phyloP scores from a whole-genome alignment of 1,140 invertebrate genomes.

The Drosophila prosaltans region DNA sequence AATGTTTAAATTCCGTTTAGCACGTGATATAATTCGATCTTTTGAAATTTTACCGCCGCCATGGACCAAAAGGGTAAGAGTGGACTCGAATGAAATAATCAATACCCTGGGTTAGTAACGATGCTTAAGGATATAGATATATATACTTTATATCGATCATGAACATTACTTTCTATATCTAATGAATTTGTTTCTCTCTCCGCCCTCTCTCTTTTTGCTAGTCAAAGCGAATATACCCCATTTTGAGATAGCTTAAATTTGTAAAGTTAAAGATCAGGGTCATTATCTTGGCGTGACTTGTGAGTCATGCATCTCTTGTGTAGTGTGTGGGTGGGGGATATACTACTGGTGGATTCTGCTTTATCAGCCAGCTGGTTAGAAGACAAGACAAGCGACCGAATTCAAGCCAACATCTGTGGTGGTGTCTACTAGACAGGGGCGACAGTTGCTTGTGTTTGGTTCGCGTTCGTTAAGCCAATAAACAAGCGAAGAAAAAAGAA shows the following conservation, averaged over 20 bases:
- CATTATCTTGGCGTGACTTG: slow-evolving; percentile 2
- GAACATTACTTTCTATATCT: no score
- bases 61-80: no score
- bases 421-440: slow-evolving; percentile 37
- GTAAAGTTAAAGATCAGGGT: slow-evolving; percentile 6
- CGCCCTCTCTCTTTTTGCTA: no score
- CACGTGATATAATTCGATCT: slow-evolving; percentile 31
- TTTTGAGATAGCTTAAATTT: no score
- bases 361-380: slow-evolving; percentile 23
- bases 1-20: slow-evolving; percentile 27
- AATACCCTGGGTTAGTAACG: no score
- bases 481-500: slow-evolving; percentile 40
- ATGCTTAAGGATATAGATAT: no score
- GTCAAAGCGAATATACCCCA: background rate
- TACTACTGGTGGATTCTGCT: background rate
- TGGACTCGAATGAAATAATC: no score
- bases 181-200: no score
- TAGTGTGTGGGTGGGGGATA: background rate
- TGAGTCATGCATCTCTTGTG: slow-evolving; percentile 1
- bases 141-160: no score
- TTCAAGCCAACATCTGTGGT: slow-evolving; percentile 40
- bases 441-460: slow-evolving; percentile 76
- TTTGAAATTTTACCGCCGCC: slow-evolving; percentile 3
- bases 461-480: slow-evolving; percentile 38
- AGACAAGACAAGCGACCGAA: slow-evolving; percentile 20